These are phyloP conservation scores for Gnathonemus echidnorhynchus DNA, from an alignment of 2,113 vertebrate genomes.

Conservation along the genomic window DNA sequence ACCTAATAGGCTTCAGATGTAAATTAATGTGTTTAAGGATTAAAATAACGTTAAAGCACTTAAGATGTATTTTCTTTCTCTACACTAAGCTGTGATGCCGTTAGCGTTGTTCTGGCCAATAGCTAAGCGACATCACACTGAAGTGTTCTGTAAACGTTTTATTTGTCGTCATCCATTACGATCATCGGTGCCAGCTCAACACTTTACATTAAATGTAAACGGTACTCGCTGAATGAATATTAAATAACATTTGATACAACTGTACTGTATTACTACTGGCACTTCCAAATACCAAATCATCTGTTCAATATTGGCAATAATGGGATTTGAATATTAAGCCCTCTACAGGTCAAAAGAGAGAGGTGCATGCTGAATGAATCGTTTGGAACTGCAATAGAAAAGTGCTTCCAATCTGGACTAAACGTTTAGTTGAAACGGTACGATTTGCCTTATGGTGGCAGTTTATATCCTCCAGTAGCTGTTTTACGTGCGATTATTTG, in stretches of 20 bases:
- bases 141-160: neutral
- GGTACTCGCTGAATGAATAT: neutral
- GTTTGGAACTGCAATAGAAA: neutral
- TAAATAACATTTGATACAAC: neutral
- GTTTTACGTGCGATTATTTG: constrained; percentile 9
- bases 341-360: neutral
- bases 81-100: neutral
- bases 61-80: neutral
- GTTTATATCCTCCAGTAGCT: neutral
- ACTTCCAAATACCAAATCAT: neutral
- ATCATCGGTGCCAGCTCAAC: neutral
- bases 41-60: neutral
- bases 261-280: neutral
- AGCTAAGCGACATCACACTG: neutral
- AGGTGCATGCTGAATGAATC: too few relatives aligned
- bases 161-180: neutral
- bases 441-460: neutral
- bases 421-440: neutral
- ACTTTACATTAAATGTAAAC: neutral
- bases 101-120: neutral
- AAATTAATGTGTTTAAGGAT: neutral
- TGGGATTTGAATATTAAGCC: neutral
- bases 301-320: neutral
- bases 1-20: neutral
- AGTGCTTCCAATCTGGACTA: neutral